These are phyloP conservation scores for Galagoides demidoff DNA, from an alignment of 2,797 vertebrate species.

Conservation along the genomic window DNA sequence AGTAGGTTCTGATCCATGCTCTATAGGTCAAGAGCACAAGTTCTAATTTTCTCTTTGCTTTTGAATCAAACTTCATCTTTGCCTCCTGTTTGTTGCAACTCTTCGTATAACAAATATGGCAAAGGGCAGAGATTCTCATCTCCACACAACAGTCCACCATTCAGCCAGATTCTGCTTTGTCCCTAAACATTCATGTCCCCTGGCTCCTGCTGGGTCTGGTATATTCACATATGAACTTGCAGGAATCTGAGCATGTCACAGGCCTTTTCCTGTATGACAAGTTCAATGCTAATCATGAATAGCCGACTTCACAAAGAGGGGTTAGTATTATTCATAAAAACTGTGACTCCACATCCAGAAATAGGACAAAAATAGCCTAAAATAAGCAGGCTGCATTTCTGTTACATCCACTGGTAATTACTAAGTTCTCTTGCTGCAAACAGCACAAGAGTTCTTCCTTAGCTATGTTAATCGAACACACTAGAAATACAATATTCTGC, in stretches of 20 bases:
- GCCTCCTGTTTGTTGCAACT: constrained; percentile 37
- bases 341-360: constrained; percentile 75
- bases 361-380: constrained; percentile 64
- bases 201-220: constrained; percentile 51
- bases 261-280: constrained; percentile 66
- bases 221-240: constrained; percentile 69
- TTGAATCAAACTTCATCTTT: constrained; percentile 40
- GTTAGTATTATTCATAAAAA: constrained; percentile 71
- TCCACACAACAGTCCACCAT: constrained; percentile 58
- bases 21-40: not conserved
- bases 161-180: constrained; percentile 55
- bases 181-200: constrained; percentile 48
- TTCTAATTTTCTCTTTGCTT: constrained; percentile 37
- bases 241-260: constrained; percentile 60
- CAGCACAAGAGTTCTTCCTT: constrained; percentile 42
- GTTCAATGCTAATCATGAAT: constrained; percentile 58
- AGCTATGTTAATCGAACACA: constrained; percentile 40
- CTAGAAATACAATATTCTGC: constrained; percentile 46
- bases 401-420: constrained; percentile 52
- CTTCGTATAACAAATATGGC: not conserved
- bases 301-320: constrained; percentile 59
- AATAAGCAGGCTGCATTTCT: constrained; percentile 47
- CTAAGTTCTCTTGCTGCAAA: constrained; percentile 61
- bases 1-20: not conserved
- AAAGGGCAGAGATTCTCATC: constrained; percentile 55